A percentile compares a stretch with the other conserved stretches of the same genome.
phyloP scores from a whole-genome alignment of 2,888 invertebrate genomes.

The Epinotia ramella region DNA sequence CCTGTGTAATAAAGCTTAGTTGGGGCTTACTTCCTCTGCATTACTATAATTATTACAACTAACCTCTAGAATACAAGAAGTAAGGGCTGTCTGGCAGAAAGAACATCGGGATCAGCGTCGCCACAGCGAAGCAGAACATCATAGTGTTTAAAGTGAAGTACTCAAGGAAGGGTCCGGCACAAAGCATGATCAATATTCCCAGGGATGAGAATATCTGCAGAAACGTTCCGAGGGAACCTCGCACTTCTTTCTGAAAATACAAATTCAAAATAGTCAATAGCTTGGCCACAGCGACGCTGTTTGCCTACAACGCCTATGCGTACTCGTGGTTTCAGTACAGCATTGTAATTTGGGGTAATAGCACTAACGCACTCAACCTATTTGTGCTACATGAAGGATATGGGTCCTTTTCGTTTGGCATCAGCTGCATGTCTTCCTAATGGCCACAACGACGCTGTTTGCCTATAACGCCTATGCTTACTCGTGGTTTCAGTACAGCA shows the following conservation, averaged over 20 bases:
- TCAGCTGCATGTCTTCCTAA: too few species aligned
- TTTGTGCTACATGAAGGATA: neutral
- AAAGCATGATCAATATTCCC: conserved; percentile 48
- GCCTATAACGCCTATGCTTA: neutral
- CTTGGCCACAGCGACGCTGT: neutral
- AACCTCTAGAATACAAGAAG: conserved; percentile 48
- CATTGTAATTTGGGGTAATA: neutral
- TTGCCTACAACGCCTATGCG: neutral
- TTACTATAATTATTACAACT: neutral
- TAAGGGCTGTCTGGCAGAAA: conserved; percentile 50
- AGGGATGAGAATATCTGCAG: conserved; percentile 48
- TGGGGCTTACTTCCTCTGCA: neutral
- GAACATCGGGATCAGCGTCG: conserved; percentile 43
- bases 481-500: neutral
- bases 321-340: neutral
- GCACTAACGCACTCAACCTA: neutral
- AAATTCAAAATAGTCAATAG: neutral
- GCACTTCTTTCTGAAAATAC: conserved; percentile 48
- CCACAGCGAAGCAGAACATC: conserved; percentile 30
- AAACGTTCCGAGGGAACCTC: conserved; percentile 48
- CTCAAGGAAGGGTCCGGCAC: conserved; percentile 48
- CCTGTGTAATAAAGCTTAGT: too few species aligned
- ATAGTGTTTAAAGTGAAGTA: conserved; percentile 45
- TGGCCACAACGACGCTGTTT: neutral
- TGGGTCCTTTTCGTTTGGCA: too few species aligned